Base-by-base conservation (phyloP, 2,113 vertebrate genomes). In the Smithornis capensis region DNA sequence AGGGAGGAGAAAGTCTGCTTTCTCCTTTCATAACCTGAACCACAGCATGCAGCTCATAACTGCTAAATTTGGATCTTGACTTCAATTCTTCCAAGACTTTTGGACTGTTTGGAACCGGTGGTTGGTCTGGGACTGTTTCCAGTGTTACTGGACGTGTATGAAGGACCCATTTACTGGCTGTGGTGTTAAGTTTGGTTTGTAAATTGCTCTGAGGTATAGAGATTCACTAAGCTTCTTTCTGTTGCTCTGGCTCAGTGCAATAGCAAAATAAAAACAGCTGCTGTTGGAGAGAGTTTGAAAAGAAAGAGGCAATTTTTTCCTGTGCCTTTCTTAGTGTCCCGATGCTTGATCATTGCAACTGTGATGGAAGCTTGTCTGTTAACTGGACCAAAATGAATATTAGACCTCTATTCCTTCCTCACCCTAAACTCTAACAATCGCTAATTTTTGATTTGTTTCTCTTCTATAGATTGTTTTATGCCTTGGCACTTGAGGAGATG, bases 41-140 rank as follows among this genome's bases (percentile, higher is more conserved):
- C 67, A 80, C 81, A 77, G 67, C 42, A 28, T 19, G 31, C 38
- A 90, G 85, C 42, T 84, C 45, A n/a, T 14, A 69, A 37, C 75
- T 74, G 56, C 88, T 96, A 93, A 93, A 85, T 93, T 93, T 80
- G 93, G 73, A 74, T 83, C 42, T 63, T 93, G 75, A 92, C 80
- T 86, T 93, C 71, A 91, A 2, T 80, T 94, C 75, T 88, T 50
- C 84, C 55, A 65, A 73, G 64, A 56, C 55, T 74, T 80, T 76
- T 79, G 91, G 71, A 37, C 67, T 70, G 63, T 94, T 90, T 94
- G 82, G 82, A 93, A 37, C 24, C 77, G 75, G 55, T 83, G 42
- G 75, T 77, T 95, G 59, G 63, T 90, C 52, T 95, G 92, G 79
- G 75, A 79, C 38, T 42, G 35, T 77, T 92, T 95, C 89, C 78